phyloP scores from a whole-genome alignment of 2,888 invertebrate genomes.

The Hypercompe scribonia region DNA sequence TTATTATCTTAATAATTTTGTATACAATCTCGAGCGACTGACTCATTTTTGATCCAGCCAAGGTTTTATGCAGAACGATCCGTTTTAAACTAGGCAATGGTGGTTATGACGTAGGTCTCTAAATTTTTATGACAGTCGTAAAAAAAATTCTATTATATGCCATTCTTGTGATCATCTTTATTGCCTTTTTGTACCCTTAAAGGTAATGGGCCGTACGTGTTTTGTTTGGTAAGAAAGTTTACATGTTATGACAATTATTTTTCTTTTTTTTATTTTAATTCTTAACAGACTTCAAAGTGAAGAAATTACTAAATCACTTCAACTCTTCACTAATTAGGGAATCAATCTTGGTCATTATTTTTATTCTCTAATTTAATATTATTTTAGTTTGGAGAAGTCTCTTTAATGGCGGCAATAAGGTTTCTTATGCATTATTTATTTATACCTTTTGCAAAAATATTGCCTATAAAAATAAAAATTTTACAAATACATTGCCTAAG shows the following conservation, averaged over 20 bases:
- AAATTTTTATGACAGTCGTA: conserved; percentile 41
- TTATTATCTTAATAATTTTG: conserved; percentile 86
- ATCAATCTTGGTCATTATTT: background rate
- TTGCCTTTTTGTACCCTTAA: conserved; percentile 38
- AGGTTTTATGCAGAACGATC: conserved; percentile 73
- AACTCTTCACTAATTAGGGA: background rate
- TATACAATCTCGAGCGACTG: conserved; percentile 79
- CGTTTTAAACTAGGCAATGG: conserved; percentile 62
- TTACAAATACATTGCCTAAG: no score
- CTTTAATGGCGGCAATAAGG: no score
- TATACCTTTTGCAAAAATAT: no score
- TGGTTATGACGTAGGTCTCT: conserved; percentile 36
- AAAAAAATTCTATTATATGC: conserved; percentile 37
- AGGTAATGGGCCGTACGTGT: conserved; percentile 22
- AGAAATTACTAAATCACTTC: no score
- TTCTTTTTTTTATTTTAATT: background rate
- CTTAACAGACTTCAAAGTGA: background rate
- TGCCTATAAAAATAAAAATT: no score
- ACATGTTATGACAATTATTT: background rate
- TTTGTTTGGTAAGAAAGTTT: conserved; percentile 5
- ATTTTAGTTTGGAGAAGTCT: no score
- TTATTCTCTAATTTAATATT: no score
- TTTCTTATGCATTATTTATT: no score
- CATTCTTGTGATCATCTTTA: conserved; percentile 41
- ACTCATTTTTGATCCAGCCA: conserved; percentile 82